phyloP scores from a whole-genome alignment of 2,888 invertebrate species.

The Linnaemya vulpina region DNA sequence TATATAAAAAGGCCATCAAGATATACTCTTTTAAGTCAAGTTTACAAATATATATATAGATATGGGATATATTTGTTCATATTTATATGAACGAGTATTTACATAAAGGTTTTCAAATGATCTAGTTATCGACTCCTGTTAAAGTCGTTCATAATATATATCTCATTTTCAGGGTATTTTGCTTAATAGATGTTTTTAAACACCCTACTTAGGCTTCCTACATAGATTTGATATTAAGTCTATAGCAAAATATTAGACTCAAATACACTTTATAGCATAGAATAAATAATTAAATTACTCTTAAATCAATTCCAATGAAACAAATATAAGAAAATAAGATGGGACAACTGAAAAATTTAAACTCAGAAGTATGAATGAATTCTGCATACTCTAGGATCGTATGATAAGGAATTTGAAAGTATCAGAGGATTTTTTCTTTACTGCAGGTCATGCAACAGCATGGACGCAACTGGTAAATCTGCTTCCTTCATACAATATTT shows the following conservation, averaged over 20 bases:
- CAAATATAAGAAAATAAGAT: too few species aligned
- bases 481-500: too few species aligned
- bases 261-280: background rate
- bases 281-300: too few species aligned
- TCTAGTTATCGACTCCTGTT: slow-evolving; percentile 48
- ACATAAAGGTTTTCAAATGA: background rate
- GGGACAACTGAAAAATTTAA: too few species aligned
- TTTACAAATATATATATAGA: slow-evolving; percentile 52
- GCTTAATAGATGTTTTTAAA: slow-evolving; percentile 19
- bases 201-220: slow-evolving; percentile 13
- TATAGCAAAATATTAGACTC: too few species aligned
- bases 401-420: too few species aligned
- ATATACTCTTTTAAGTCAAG: slow-evolving; percentile 38
- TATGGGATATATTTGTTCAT: slow-evolving; percentile 61
- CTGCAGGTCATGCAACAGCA: too few species aligned
- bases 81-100: background rate
- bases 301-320: too few species aligned
- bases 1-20: slow-evolving; percentile 40
- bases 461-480: too few species aligned
- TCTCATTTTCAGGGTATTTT: slow-evolving; percentile 46
- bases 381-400: too few species aligned
- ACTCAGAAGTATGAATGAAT: too few species aligned
- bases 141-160: slow-evolving; percentile 49
- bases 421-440: too few species aligned
- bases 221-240: background rate